Evolutionary conservation across 2,113 vertebrate genomes (phyloP), one percentile per base, ranked within the genome.

Genomic region (Antechinus stuartii): DNA sequence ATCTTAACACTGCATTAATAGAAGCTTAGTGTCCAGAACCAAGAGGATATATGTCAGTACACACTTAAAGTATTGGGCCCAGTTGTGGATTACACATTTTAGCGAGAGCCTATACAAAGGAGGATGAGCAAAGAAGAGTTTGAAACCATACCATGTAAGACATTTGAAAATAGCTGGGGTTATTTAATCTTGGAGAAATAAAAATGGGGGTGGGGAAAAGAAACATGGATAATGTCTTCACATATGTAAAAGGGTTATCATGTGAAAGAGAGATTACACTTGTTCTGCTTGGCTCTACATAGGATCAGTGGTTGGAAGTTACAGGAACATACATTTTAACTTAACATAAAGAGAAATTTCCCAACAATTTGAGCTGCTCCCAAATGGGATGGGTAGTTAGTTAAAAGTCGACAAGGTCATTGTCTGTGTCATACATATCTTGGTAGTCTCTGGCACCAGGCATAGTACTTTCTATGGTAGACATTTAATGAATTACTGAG

Each of bases 1-100:
- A 84, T 84, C n/a, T 84, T 84, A 84, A 84, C 7, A 1, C 68
- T 23, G 7, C n/a, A 84, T 84, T 84, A 42, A 42, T 84, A 42
- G n/a, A 84, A 84, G 68, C 68, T 84, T 84, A 84, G n/a, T 42
- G 68, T 84, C 68, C 68, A 84, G 68, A 76, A 76, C 61, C 61
- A 76, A 76, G 61, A 84, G 16, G 68, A 84, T 42, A 84, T 84
- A 6, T 84, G 35, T 19, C 19, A 84, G 68, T 42, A 16, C n/a
- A 8, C 42, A 8, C 42, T 84, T 84, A 84, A n/a, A 23, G 8
- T 84, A 84, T 42, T 84, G 68, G 68, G n/a, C 23, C n/a, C 68
- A 84, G 68, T 42, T 42, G 16, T 84, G n/a, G 68, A 84, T 84
- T 42, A 68, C 27, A 68, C n/a, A 84, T 84, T 84, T 84, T 84